Conservation (phyloP, 1,140 invertebrate genomes). For the Aphaenogaster ashmeadi region DNA sequence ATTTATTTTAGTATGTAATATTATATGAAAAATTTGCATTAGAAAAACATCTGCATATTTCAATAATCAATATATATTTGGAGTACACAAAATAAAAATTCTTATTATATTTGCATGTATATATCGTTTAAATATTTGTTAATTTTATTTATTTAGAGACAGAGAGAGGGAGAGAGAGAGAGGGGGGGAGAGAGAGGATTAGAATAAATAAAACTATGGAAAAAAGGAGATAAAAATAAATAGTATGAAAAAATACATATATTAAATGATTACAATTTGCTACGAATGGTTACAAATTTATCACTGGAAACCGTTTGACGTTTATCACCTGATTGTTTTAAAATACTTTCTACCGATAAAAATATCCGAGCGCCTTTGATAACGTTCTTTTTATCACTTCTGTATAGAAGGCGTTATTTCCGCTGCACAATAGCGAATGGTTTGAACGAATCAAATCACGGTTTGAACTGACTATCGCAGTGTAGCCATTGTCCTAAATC, state of each 20-base stretch:
- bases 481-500: conserved; percentile 30
- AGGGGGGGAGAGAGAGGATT: neutral
- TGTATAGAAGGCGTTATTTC: conserved; percentile 9
- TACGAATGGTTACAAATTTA: neutral
- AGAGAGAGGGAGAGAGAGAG: neutral
- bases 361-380: conserved; percentile 10
- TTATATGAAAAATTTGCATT: neutral
- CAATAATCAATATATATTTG: neutral
- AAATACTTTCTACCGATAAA: conserved; percentile 11
- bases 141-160: neutral
- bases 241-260: neutral
- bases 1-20: neutral
- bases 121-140: neutral
- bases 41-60: neutral
- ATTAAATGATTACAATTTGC: neutral
- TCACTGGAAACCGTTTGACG: neutral
- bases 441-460: conserved; percentile 51
- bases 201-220: neutral
- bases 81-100: neutral
- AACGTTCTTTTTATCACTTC: conserved; percentile 35
- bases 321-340: conserved; percentile 3
- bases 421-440: conserved; percentile 21
- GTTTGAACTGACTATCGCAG: neutral
- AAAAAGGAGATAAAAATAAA: neutral
- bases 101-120: neutral